A percentile compares a stretch with the other conserved stretches of the same genome.
phyloP scores from a whole-genome alignment of 2,888 invertebrate genomes.

The Drosophila limbata region DNA sequence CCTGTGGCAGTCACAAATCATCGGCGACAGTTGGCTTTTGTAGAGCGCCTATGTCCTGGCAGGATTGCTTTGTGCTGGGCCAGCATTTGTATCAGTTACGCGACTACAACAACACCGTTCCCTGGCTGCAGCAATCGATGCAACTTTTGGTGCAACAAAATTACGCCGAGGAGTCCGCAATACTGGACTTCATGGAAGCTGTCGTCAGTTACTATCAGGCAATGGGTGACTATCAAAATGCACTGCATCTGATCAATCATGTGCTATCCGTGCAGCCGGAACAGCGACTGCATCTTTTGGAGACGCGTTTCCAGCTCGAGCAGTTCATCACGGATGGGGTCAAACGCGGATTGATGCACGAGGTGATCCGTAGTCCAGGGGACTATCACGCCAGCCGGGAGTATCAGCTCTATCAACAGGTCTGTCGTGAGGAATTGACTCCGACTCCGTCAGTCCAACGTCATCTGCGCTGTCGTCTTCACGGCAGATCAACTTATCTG shows the following conservation, averaged over 20 bases:
- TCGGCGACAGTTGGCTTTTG: constrained; percentile 23
- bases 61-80: constrained; percentile 98
- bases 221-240: constrained; percentile 89
- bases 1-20: constrained; percentile 47
- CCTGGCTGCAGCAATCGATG: constrained; percentile 97
- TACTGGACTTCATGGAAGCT: constrained; percentile 79
- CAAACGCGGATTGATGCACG: constrained; percentile 70
- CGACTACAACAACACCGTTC: constrained; percentile 95
- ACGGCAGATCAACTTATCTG: constrained; percentile 46
- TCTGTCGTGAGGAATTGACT: constrained; percentile 75
- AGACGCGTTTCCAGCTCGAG: constrained; percentile 95
- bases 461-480: constrained; percentile 67
- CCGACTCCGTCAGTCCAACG: constrained; percentile 45
- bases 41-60: constrained; percentile 90
- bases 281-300: constrained; percentile 91
- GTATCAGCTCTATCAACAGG: constrained; percentile 85
- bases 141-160: constrained; percentile 88
- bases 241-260: constrained; percentile 94
- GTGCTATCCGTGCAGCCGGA: constrained; percentile 91
- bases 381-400: constrained; percentile 71
- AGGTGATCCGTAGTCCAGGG: constrained; percentile 42
- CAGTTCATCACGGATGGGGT: constrained; percentile 88
- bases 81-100: constrained; percentile 93
- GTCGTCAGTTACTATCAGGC: constrained; percentile 75
- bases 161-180: constrained; percentile 57